These are phyloP conservation scores for Trematomus bernacchii DNA, from an alignment of 2,797 vertebrate species.

Conservation along the genomic window DNA sequence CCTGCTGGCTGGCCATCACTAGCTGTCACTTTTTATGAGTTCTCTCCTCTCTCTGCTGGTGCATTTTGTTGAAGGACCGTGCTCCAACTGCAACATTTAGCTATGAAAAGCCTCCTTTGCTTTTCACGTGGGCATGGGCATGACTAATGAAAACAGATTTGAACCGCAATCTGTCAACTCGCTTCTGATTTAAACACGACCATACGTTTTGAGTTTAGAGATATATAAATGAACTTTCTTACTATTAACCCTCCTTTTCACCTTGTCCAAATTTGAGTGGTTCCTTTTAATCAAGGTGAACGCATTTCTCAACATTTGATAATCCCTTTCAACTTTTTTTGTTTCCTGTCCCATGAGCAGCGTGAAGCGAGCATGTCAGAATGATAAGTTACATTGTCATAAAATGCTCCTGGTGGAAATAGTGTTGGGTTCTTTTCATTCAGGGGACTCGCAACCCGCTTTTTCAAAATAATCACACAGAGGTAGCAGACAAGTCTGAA, in stretches of 20 bases:
- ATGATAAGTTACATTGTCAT: slow-evolving; percentile 69
- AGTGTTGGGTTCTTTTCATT: slow-evolving; percentile 46
- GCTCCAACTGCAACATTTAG: slow-evolving; percentile 67
- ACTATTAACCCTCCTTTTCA: slow-evolving; percentile 34
- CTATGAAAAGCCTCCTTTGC: slow-evolving; percentile 44
- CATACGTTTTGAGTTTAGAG: slow-evolving; percentile 31
- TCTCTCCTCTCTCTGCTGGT: slow-evolving; percentile 61
- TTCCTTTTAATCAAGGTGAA: slow-evolving; percentile 73
- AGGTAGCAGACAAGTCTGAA: slow-evolving; percentile 24
- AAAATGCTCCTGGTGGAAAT: slow-evolving; percentile 58
- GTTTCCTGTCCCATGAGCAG: slow-evolving; percentile 45
- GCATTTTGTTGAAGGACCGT: slow-evolving; percentile 62
- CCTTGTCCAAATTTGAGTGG: slow-evolving; percentile 51
- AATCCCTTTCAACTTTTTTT: slow-evolving; percentile 32
- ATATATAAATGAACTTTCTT: slow-evolving; percentile 35
- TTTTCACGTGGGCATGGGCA: slow-evolving; percentile 45
- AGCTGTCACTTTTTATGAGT: slow-evolving; percentile 81
- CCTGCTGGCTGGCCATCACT: slow-evolving; percentile 74
- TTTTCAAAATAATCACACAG: slow-evolving; percentile 61
- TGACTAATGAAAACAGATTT: slow-evolving; percentile 68
- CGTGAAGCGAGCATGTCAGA: slow-evolving; percentile 49
- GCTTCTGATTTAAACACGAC: slow-evolving; percentile 36
- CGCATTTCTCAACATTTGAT: slow-evolving; percentile 68
- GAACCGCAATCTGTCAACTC: slow-evolving; percentile 43
- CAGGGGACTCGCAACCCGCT: slow-evolving; percentile 36